Base-by-base conservation (phyloP, 2,797 vertebrate genomes). In the Sylvia borin region DNA sequence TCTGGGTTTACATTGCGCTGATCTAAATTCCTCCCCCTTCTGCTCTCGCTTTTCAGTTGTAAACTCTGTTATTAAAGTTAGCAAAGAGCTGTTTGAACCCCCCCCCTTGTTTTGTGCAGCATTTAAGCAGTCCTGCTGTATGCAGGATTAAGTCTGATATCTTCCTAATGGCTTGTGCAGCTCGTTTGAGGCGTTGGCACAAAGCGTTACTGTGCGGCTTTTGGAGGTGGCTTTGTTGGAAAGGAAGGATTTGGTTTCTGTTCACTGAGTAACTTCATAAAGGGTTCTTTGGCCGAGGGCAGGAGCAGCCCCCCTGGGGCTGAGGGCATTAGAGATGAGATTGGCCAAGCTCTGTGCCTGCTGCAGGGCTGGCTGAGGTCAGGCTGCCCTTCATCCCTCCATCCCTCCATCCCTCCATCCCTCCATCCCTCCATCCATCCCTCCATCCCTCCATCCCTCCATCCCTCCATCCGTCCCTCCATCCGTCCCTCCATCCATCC, bases 101-200 rank as follows among this genome's bases (percentile, higher is more conserved):
- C 81, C 96, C 73, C 89, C 36, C 36, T 36, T 36, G 36, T 76
- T 81, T 87, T 91, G 85, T 91, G 90, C 4, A 86, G 94, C 93
- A 54, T 62, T 93, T 92, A 45, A 83, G 32, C 15, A 26, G 83
- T 62, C 81, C 95, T 95, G 90, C 96, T 95, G 11, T 31, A 42
- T 62, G 92, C 88, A 67, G 87, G 97, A 95, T 97, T 88, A 94
- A 77, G 79, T 76, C 72, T 90, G 66, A 94, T 97, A 74, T 89
- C 89, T 91, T 97, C 87, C 97, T 97, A 97, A 96, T 96, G 96
- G 91, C 85, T 92, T 26, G 81, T 72, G 89, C 95, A 80, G 94
- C 67, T 97, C 83, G 15, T 94, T 75, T 50, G 21, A 13, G 83
- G 74, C 85, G 24, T 5, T 58, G 96, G 93, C 92, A 93, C 87